Evolutionary conservation across 2,113 vertebrate genomes (phyloP).

Genomic region (Callipepla squamata): DNA sequence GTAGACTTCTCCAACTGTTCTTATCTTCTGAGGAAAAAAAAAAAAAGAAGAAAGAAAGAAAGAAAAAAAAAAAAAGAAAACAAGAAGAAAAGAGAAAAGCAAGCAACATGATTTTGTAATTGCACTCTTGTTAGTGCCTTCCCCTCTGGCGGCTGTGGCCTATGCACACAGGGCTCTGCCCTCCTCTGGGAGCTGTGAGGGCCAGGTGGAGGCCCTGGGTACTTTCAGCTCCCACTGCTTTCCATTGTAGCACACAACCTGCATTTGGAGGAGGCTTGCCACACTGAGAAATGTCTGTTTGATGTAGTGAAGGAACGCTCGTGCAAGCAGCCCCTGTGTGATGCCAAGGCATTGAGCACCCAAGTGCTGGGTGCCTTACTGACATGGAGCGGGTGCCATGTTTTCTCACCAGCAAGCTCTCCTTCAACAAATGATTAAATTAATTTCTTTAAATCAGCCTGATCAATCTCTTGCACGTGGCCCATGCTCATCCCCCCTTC

Average conservation of each 20-base stretch:
- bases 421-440: constrained; percentile 38
- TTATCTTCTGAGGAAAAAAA: constrained; percentile 63
- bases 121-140: constrained; percentile 9
- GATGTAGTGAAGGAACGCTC: not conserved
- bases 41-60: not conserved
- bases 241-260: not conserved
- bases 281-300: not conserved
- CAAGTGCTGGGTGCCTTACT: not conserved
- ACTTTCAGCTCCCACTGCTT: not conserved
- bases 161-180: not conserved
- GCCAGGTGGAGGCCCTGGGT: not conserved
- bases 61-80: not conserved
- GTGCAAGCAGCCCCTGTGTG: not conserved
- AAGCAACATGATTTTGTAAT: constrained; percentile 42
- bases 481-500: not conserved
- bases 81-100: not conserved
- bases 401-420: constrained; percentile 13
- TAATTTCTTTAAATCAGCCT: constrained; percentile 34
- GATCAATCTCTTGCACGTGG: not conserved
- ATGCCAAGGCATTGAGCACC: not conserved
- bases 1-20: constrained; percentile 61
- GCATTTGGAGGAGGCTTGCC: not conserved
- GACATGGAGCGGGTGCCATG: fast-evolving
- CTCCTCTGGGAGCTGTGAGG: not conserved
- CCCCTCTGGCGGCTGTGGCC: not conserved